Evolutionary conservation across 2,113 vertebrate genomes (phyloP), one percentile per base, ranked within the genome.

Genomic region (Epinephelus lanceolatus): DNA sequence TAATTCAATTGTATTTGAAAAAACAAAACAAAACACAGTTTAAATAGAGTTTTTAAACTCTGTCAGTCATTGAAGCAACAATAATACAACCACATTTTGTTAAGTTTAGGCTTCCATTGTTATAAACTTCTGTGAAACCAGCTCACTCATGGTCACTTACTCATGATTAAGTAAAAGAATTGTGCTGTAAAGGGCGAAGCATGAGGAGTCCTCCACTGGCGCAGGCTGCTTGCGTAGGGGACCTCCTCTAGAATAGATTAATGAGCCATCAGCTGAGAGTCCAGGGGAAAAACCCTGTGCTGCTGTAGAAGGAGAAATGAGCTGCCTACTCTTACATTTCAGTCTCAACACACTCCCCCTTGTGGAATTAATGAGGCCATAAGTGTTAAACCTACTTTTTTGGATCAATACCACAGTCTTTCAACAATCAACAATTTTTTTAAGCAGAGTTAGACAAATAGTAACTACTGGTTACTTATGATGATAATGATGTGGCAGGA

Each of bases 241-340:
- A 90, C 91, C 89, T 91, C 92, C 90, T 85, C 84, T 84, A 79
- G 74, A 86, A 82, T 70, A 94, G 93, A 94, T 94, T 95, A 93
- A 94, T 93, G 93, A 94, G 91, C 93, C 89, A 90, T 95, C 93
- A 91, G 87, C 90, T 81, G 79, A 89, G 85, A 84, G 88, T 93
- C 93, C 70, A 85, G 81, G 83, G 90, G 90, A 92, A 92, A 88
- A 91, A 88, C 91, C 88, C 87, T 81, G 80, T 73, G 71, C 81
- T 91, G 79, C 89, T 91, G 73, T 81, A 85, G 80, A 75, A 89
- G 72, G 68, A 88, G 80, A 85, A 89, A 87, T 23, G 15, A 90
- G 84, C 86, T 81, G 86, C 71, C 85, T 87, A 78, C 84, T 78
- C 71, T 78, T 84, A 86, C 77, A 80, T 84, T 90, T 86, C 47